Evolutionary conservation across 2,888 invertebrate genomes (phyloP).

Genomic region (Pterostichus niger): DNA sequence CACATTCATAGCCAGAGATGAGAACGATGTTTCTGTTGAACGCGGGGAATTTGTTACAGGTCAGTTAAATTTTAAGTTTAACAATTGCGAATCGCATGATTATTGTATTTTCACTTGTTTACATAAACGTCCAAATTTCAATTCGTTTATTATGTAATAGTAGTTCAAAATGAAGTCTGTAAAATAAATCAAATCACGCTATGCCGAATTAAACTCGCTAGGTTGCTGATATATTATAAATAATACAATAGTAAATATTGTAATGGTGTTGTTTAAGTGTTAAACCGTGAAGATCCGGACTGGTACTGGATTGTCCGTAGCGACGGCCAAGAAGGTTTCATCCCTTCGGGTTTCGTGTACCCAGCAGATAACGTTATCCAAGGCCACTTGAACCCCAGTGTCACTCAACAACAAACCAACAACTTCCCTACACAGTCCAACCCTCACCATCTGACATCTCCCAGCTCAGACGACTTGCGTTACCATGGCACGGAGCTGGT

Average conservation of each 20-base stretch:
- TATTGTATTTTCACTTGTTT: neutral
- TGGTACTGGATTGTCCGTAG: slow-evolving; percentile 98
- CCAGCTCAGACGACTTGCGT: slow-evolving; percentile 82
- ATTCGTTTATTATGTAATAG: no score
- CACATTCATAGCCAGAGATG: slow-evolving; percentile 94
- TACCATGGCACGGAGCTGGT: slow-evolving; percentile 95
- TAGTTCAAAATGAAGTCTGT: no score
- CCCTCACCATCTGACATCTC: slow-evolving; percentile 72
- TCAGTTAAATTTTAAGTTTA: slow-evolving; percentile 70
- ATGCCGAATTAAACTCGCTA: no score
- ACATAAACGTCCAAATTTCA: no score
- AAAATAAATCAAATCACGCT: no score
- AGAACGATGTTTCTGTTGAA: slow-evolving; percentile 96
- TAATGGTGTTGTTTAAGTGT: slow-evolving; percentile 78
- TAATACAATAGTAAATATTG: neutral
- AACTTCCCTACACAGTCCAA: slow-evolving; percentile 73
- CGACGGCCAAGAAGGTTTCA: slow-evolving; percentile 96
- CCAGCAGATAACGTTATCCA: slow-evolving; percentile 90
- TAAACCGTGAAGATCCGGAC: slow-evolving; percentile 96
- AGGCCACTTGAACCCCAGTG: slow-evolving; percentile 77
- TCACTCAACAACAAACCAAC: slow-evolving; percentile 73
- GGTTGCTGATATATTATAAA: no score
- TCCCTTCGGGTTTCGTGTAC: slow-evolving; percentile 96
- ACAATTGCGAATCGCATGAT: neutral
- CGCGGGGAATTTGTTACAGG: slow-evolving; percentile 96